These are phyloP conservation scores for Castor canadensis DNA, from an alignment of 2,113 vertebrate species.

Conservation along the genomic window DNA sequence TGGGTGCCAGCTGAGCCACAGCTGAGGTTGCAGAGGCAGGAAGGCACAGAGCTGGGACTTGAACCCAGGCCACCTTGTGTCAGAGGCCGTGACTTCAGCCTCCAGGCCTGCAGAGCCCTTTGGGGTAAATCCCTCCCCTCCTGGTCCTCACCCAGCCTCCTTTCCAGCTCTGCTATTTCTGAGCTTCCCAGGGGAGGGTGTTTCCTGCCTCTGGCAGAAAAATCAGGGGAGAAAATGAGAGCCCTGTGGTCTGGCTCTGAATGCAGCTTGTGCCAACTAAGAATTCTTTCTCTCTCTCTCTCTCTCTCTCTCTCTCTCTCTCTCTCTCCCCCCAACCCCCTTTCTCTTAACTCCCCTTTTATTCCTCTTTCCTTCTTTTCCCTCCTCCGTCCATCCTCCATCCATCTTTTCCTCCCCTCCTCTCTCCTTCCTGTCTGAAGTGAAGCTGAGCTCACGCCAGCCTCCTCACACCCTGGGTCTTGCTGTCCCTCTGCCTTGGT, in stretches of 20 bases:
- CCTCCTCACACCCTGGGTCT: neutral
- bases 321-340: accelerated
- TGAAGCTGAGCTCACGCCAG: neutral
- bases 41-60: conserved; percentile 19
- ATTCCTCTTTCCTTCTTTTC: accelerated
- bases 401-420: accelerated
- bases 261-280: neutral
- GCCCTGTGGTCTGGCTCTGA: conserved; percentile 66
- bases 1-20: neutral
- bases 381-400: accelerated
- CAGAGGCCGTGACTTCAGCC: neutral
- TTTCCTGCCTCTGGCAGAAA: conserved; percentile 74
- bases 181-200: conserved; percentile 60
- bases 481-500: neutral
- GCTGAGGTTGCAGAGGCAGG: neutral
- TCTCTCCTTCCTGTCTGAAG: neutral
- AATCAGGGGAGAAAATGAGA: conserved; percentile 66
- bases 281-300: neutral
- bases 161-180: conserved; percentile 66
- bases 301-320: accelerated
- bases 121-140: conserved; percentile 58
- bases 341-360: accelerated
- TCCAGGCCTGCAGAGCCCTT: neutral
- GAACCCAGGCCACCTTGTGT: conserved; percentile 52
- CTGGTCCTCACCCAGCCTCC: neutral